Evolutionary conservation across 2,797 vertebrate genomes (phyloP).

Genomic region (Neosilurus mollespiculum): DNA sequence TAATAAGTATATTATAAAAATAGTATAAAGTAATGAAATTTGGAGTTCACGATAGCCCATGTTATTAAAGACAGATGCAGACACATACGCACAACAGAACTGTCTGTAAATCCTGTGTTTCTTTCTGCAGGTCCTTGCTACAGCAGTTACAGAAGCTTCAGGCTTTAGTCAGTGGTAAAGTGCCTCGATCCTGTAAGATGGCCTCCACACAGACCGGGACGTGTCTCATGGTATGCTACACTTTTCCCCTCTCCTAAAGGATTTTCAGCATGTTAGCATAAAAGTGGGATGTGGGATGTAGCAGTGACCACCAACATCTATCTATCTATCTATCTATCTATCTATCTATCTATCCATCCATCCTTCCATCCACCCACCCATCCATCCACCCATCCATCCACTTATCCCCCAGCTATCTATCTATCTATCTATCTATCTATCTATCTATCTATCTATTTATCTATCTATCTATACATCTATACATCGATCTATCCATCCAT

Average conservation of each 20-base stretch:
- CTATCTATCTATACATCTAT: no score
- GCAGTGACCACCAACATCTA: no score
- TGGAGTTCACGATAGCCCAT: not conserved
- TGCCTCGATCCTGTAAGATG: conserved; percentile 93
- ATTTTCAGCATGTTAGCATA: no score
- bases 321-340: not conserved
- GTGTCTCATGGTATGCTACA: conserved; percentile 85
- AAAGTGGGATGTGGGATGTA: not conserved
- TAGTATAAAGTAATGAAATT: not conserved
- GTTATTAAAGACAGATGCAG: not conserved
- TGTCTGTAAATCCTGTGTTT: not conserved
- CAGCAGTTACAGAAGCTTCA: conserved; percentile 98
- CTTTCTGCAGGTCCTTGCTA: conserved; percentile 83
- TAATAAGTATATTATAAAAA: not conserved
- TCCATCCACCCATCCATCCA: not conserved
- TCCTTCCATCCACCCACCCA: not conserved
- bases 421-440: not conserved
- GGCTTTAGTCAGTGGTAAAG: conserved; percentile 89
- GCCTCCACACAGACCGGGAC: conserved; percentile 96
- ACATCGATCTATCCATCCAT: no score
- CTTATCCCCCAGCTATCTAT: not conserved
- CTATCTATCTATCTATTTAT: no score
- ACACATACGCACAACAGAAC: no score
- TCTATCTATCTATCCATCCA: not conserved
- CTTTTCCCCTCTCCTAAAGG: not conserved